phyloP scores from a whole-genome alignment of 2,113 vertebrate genomes.

The Sporophila hypoxantha region DNA sequence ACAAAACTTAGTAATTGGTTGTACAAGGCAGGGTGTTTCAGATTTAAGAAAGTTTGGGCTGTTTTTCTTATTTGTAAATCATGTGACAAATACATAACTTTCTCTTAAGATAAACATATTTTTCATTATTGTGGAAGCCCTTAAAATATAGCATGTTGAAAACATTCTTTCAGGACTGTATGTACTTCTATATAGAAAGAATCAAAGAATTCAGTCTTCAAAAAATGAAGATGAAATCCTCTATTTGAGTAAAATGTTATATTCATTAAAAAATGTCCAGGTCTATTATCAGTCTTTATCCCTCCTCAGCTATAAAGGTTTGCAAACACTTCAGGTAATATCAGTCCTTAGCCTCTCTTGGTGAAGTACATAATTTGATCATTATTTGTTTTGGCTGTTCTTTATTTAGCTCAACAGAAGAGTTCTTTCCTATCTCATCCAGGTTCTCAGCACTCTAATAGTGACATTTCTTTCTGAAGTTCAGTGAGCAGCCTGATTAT shows the following conservation, averaged over 20 bases:
- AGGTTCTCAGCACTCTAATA: not conserved
- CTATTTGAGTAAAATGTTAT: not conserved
- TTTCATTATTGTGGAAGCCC: not conserved
- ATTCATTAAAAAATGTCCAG: not conserved
- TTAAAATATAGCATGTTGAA: conserved; percentile 26
- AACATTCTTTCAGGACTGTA: conserved; percentile 21
- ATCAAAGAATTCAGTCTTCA: not conserved
- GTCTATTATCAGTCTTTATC: not conserved
- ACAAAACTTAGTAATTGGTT: conserved; percentile 6
- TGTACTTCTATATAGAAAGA: conserved; percentile 2
- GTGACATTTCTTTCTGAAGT: not conserved
- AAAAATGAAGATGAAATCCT: conserved; percentile 38
- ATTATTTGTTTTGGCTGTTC: not conserved
- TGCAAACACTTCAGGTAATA: not conserved
- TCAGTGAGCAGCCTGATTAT: not conserved
- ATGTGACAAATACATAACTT: not conserved
- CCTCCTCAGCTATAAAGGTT: not conserved
- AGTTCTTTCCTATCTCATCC: not conserved
- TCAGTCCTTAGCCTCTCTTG: not conserved
- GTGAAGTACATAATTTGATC: not conserved
- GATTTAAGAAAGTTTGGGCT: conserved; percentile 3
- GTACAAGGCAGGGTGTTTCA: not conserved
- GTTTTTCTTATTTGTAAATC: conserved; percentile 31
- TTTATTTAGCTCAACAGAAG: not conserved
- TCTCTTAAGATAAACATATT: conserved; percentile 3